Evolutionary conservation across 2,888 invertebrate species (phyloP).

Genomic region (Mimachlamys varia): DNA sequence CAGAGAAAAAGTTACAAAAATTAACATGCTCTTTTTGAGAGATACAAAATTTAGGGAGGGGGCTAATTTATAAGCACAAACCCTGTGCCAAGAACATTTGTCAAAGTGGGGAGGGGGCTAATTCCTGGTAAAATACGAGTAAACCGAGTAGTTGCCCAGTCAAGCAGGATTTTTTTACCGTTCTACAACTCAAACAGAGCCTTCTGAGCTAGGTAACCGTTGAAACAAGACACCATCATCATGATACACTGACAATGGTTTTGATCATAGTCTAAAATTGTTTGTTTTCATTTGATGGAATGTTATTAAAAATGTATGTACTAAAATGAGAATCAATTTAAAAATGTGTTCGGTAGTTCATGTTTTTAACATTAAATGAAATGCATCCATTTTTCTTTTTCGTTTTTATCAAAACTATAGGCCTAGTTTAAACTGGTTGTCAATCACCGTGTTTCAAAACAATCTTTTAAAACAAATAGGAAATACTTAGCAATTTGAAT

Average conservation of each 20-base stretch:
- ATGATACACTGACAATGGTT: background rate
- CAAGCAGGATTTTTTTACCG: background rate
- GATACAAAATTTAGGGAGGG: no score
- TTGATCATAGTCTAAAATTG: background rate
- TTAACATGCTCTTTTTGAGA: no score
- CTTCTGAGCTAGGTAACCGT: background rate
- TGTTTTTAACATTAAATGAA: background rate
- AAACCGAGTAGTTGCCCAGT: background rate
- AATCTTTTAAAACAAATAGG: background rate
- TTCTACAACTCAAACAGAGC: background rate
- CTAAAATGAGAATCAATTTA: background rate
- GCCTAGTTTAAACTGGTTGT: no score
- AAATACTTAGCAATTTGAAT: background rate
- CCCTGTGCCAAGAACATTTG: no score
- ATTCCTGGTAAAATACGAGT: no score
- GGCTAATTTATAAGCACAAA: no score
- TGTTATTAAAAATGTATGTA: background rate
- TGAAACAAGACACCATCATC: background rate
- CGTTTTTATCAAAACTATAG: no score
- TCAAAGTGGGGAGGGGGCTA: no score
- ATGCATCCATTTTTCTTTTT: background rate
- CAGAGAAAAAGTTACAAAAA: no score
- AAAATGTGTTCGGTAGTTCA: background rate
- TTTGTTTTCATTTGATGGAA: background rate
- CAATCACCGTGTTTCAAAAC: no score